Conservation (phyloP, 2,113 vertebrate species). For the Lepisosteus osseus region DNA sequence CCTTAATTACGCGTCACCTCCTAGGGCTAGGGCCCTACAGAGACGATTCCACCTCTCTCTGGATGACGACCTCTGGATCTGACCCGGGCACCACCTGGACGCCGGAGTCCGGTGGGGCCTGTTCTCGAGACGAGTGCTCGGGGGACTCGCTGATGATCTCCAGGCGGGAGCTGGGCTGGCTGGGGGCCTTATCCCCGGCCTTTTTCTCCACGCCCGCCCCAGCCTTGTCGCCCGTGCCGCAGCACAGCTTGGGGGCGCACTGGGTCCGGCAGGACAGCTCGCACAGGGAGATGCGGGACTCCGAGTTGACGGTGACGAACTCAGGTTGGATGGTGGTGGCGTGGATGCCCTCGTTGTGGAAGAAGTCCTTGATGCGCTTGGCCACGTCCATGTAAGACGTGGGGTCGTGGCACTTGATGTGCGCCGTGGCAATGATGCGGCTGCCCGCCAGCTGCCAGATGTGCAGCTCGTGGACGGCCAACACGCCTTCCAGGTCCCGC, state of each 20-base stretch:
- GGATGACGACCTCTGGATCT: slow-evolving; percentile 26
- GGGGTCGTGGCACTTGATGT: slow-evolving; percentile 96
- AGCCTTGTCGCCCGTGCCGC: slow-evolving; percentile 71
- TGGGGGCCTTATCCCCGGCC: slow-evolving; percentile 54
- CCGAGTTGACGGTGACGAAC: slow-evolving; percentile 86
- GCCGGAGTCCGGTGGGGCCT: background rate
- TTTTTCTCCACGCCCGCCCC: slow-evolving; percentile 29
- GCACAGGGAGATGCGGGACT: slow-evolving; percentile 77
- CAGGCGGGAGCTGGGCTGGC: slow-evolving; percentile 63
- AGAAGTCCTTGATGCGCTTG: slow-evolving; percentile 94
- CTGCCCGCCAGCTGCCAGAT: slow-evolving; percentile 97
- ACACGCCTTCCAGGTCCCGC: slow-evolving; percentile 79
- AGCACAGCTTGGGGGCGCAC: slow-evolving; percentile 94
- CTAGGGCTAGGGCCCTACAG: slow-evolving; percentile 36
- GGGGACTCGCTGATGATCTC: slow-evolving; percentile 78
- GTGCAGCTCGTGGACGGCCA: slow-evolving; percentile 94
- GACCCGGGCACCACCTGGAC: slow-evolving; percentile 30
- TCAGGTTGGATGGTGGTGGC: slow-evolving; percentile 97
- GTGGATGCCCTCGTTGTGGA: slow-evolving; percentile 94
- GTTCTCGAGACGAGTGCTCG: slow-evolving; percentile 39
- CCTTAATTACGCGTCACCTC: slow-evolving; percentile 3
- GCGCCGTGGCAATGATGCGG: slow-evolving; percentile 95
- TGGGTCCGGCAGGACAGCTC: slow-evolving; percentile 95
- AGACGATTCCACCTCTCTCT: slow-evolving; percentile 68
- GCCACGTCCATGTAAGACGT: slow-evolving; percentile 95